These are phyloP conservation scores for Anolis carolinensis DNA, from an alignment of 2,113 vertebrate species.

Conservation along the genomic window DNA sequence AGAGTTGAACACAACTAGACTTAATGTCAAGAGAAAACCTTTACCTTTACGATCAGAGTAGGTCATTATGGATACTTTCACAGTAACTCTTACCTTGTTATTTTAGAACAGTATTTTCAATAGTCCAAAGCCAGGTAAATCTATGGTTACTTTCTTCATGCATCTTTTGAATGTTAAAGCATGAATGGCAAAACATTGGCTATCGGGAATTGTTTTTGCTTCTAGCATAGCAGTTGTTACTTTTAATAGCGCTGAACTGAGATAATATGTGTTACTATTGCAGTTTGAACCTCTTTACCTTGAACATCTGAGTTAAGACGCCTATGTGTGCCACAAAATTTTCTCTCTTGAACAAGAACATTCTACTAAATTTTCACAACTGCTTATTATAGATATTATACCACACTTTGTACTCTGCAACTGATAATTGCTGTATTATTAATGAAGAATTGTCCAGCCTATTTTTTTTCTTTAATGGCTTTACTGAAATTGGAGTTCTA, in stretches of 20 bases:
- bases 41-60: no score
- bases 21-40: no score
- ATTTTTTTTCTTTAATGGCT: background rate
- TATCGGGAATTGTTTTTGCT: background rate
- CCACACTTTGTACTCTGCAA: background rate
- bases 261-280: background rate
- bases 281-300: background rate
- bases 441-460: background rate
- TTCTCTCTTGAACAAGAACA: background rate
- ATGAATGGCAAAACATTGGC: background rate
- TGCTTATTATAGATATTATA: background rate
- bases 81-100: slow-evolving; percentile 28
- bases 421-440: background rate
- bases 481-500: background rate
- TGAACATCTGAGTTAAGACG: background rate
- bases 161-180: background rate
- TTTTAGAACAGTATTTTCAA: slow-evolving; percentile 16
- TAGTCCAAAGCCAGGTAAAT: background rate
- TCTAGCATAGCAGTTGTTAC: background rate
- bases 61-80: slow-evolving; percentile 12
- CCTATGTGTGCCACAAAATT: background rate
- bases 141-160: background rate
- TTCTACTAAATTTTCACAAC: background rate
- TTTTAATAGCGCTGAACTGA: background rate
- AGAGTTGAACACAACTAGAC: no score